phyloP scores from a whole-genome alignment of 2,888 invertebrate genomes.

The Andrena hattorfiana region DNA sequence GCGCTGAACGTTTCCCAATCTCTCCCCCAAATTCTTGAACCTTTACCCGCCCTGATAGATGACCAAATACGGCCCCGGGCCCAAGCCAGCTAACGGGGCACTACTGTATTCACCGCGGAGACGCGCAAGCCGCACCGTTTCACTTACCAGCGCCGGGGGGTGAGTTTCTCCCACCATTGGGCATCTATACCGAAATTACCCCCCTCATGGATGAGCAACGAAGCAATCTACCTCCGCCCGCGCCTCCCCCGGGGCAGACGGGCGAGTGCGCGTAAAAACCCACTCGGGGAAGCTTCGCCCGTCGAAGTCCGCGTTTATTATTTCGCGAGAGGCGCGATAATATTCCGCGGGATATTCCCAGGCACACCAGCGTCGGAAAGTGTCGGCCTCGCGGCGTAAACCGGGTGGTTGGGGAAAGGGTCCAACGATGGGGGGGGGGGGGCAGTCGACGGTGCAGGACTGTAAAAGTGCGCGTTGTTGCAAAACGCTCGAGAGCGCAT shows the following conservation, averaged over 20 bases:
- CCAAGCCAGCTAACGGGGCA: neutral
- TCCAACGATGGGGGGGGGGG: too few species aligned
- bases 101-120: neutral
- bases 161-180: neutral
- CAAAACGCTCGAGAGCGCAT: conserved; percentile 33
- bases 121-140: neutral
- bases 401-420: neutral
- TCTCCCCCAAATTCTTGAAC: too few species aligned
- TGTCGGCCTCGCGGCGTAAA: conserved; percentile 2
- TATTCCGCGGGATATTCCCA: conserved; percentile 36
- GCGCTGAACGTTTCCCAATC: too few species aligned
- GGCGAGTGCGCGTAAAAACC: conserved; percentile 6
- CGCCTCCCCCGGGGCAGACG: neutral
- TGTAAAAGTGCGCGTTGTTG: conserved; percentile 45
- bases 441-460: neutral
- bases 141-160: neutral
- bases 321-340: conserved; percentile 40
- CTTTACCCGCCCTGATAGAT: too few species aligned
- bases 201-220: neutral
- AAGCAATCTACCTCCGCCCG: conserved; percentile 8
- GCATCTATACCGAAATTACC: conserved; percentile 23
- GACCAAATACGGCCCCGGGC: too few species aligned
- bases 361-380: neutral
- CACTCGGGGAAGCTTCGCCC: conserved; percentile 9
- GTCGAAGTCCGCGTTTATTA: conserved; percentile 36